Percentiles rank a stretch among this genome's conserved stretches.
Conservation (phyloP, 2,888 invertebrate species). For the Cheilosia urbana region DNA sequence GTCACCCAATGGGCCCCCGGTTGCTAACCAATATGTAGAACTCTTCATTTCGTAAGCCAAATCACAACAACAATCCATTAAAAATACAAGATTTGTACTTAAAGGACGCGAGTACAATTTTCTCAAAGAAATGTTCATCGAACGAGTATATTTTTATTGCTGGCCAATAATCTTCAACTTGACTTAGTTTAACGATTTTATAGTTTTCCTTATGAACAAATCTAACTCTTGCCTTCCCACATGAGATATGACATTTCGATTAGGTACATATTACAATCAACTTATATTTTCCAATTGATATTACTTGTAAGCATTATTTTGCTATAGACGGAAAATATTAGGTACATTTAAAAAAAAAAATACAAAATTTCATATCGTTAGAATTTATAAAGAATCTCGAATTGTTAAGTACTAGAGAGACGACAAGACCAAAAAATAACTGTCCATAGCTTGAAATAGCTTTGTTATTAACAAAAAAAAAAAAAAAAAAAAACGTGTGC, state of each 20-base stretch:
- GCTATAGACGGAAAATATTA: constrained; percentile 13
- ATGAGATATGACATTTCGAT: constrained; percentile 3
- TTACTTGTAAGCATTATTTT: constrained; percentile 15
- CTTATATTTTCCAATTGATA: constrained; percentile 41
- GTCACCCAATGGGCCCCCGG: constrained; percentile 52
- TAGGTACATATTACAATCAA: not conserved
- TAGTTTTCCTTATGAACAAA: constrained; percentile 31
- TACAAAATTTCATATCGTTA: constrained; percentile 38
- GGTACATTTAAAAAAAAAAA: not conserved
- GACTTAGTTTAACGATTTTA: not conserved
- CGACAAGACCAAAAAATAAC: constrained; percentile 18
- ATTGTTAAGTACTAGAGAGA: constrained; percentile 39
- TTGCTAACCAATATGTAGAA: constrained; percentile 67
- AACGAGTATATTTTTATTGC: constrained; percentile 47
- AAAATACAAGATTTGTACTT: constrained; percentile 14
- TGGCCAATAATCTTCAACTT: constrained; percentile 40
- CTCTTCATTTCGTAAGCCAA: constrained; percentile 66
- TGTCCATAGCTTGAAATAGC: constrained; percentile 13
- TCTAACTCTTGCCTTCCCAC: constrained; percentile 60
- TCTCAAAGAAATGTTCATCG: constrained; percentile 48
- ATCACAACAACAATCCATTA: constrained; percentile 1
- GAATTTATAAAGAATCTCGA: constrained; percentile 61
- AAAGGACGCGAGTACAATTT: constrained; percentile 33
- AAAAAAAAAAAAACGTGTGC: constrained; percentile 26
- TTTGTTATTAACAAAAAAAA: not conserved